A percentile compares a stretch with the other conserved stretches of the same genome.
phyloP scores from a whole-genome alignment of 2,113 vertebrate genomes.

The Gobio gobio region DNA sequence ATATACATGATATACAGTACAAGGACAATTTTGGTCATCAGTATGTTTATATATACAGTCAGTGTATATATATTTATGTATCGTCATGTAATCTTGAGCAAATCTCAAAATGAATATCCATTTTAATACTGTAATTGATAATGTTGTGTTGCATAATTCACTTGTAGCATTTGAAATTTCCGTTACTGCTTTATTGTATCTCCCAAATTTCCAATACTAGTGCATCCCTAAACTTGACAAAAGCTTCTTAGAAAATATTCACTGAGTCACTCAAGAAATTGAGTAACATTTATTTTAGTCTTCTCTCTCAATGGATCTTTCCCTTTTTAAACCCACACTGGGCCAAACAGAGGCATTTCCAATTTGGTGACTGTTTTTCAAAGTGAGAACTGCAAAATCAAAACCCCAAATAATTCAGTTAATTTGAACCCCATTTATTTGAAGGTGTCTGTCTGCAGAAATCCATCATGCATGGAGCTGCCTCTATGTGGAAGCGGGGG shows the following conservation, averaged over 20 bases:
- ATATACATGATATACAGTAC: no score
- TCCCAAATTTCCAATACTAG: background rate
- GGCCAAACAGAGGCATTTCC: conserved; percentile 18
- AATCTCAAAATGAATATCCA: background rate
- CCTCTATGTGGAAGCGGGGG: conserved; percentile 19
- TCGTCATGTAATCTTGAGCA: background rate
- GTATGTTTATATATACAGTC: no score
- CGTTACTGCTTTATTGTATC: background rate
- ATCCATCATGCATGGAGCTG: conserved; percentile 30
- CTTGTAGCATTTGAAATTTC: background rate
- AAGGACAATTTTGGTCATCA: no score
- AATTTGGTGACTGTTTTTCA: conserved; percentile 19
- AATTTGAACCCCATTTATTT: conserved; percentile 30
- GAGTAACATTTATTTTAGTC: conserved; percentile 2
- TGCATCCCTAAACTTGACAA: conserved; percentile 6
- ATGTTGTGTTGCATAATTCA: background rate
- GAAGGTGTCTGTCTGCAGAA: conserved; percentile 7
- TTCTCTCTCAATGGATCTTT: background rate
- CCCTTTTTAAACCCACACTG: background rate
- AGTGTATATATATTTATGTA: background rate
- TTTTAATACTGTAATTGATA: background rate
- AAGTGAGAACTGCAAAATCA: conserved; percentile 14
- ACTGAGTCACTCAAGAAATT: background rate
- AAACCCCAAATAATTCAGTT: conserved; percentile 7
- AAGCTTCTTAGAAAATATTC: background rate